Evolutionary conservation across 2,797 vertebrate species (phyloP).

Genomic region (Etheostoma nigrum): DNA sequence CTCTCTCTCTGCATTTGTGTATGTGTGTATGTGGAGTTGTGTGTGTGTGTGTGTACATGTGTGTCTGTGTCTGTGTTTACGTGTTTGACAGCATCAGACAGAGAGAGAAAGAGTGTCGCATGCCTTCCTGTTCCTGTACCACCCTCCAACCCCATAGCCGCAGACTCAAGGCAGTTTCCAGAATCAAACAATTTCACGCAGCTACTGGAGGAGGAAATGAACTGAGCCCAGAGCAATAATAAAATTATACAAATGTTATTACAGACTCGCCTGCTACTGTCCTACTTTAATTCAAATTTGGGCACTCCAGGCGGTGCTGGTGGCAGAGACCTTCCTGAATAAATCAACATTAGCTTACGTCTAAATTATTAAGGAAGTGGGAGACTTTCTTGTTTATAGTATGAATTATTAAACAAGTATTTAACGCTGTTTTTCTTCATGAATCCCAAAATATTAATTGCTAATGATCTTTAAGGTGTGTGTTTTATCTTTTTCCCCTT

Average conservation of each 20-base stretch:
- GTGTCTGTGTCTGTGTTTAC: conserved; percentile 65
- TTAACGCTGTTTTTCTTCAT: conserved; percentile 86
- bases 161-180: conserved; percentile 96
- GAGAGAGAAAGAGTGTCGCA: conserved; percentile 81
- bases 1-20: conserved; percentile 41
- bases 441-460: conserved; percentile 87
- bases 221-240: conserved; percentile 99
- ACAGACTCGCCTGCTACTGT: conserved; percentile 99
- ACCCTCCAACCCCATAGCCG: conserved; percentile 91
- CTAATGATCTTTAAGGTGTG: conserved; percentile 88
- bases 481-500: conserved; percentile 81
- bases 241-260: conserved; percentile 99
- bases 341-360: conserved; percentile 99
- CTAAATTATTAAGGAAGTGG: conserved; percentile 99
- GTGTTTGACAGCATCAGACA: conserved; percentile 80
- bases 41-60: conserved; percentile 52
- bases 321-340: conserved; percentile 97
- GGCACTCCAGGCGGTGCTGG: conserved; percentile 91
- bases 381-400: conserved; percentile 99
- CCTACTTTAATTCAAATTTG: conserved; percentile 99
- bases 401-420: conserved; percentile 99
- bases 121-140: conserved; percentile 91
- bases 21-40: conserved; percentile 29
- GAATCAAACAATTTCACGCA: conserved; percentile 99
- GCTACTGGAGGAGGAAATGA: conserved; percentile 99